Conservation (phyloP, 1,140 invertebrate genomes). For the Babylonia areolata region DNA sequence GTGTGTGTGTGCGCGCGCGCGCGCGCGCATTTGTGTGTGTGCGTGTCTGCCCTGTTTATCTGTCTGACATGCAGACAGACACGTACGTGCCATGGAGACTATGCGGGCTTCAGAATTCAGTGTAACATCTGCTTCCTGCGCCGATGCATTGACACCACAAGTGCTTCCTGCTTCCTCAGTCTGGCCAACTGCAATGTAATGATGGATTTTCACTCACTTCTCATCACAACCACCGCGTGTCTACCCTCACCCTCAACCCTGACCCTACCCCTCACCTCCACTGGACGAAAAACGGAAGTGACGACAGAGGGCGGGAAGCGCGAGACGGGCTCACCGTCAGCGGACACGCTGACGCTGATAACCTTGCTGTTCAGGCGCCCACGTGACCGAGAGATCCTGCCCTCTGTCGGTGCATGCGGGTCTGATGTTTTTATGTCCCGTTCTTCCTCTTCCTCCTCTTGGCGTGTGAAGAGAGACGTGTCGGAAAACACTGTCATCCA, state of each 20-base stretch:
- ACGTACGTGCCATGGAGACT: too few species aligned
- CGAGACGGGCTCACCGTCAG: conserved; percentile 36
- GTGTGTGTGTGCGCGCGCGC: background rate
- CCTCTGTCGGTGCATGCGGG: background rate
- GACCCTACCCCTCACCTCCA: conserved; percentile 50
- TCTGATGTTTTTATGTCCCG: too few species aligned
- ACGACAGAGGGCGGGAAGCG: conserved; percentile 48
- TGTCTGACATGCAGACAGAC: too few species aligned
- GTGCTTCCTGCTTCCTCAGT: background rate
- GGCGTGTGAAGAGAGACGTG: conserved; percentile 37
- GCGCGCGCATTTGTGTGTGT: background rate
- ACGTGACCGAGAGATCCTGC: background rate
- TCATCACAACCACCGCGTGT: too few species aligned
- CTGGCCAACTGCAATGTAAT: too few species aligned
- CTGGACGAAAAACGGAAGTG: conserved; percentile 50
- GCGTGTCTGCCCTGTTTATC: background rate
- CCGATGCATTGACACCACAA: too few species aligned
- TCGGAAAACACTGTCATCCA: conserved; percentile 37
- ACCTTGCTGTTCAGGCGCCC: conserved; percentile 57
- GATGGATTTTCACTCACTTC: too few species aligned
- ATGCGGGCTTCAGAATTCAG: too few species aligned
- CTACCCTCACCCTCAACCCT: too few species aligned
- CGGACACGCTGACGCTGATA: conserved; percentile 51
- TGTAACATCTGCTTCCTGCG: too few species aligned
- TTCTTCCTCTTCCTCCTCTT: background rate